Evolutionary conservation across 2,113 vertebrate species (phyloP).

Genomic region (Tetraodon nigroviridis): DNA sequence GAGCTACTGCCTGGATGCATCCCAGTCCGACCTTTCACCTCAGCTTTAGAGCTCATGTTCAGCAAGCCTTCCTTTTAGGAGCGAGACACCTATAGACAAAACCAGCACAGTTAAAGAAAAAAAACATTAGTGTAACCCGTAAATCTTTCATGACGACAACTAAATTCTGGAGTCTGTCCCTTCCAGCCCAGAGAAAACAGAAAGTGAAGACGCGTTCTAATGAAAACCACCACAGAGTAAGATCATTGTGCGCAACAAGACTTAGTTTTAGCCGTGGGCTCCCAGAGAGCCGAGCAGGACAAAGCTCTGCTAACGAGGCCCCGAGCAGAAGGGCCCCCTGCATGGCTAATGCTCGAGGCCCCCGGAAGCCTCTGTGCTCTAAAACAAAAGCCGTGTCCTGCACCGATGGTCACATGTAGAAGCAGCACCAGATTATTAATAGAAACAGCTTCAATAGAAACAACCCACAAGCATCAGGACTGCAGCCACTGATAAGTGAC

Average conservation of each 20-base stretch:
- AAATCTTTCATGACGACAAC: not conserved
- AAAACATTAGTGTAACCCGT: not conserved
- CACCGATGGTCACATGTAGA: not conserved
- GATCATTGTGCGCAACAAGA: slow-evolving; percentile 39
- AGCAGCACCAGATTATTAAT: too few species aligned
- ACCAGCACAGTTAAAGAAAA: not conserved
- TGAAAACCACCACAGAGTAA: not conserved
- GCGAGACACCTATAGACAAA: not conserved
- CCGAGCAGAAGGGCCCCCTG: slow-evolving; percentile 61
- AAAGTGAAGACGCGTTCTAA: slow-evolving; percentile 14
- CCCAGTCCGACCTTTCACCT: too few species aligned
- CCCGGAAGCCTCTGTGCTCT: slow-evolving; percentile 54
- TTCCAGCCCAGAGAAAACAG: not conserved
- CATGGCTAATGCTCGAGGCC: slow-evolving; percentile 63
- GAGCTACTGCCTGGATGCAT: not conserved
- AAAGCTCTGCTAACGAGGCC: slow-evolving; percentile 66
- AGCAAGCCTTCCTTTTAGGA: not conserved
- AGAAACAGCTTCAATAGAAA: too few species aligned
- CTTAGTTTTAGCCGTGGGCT: slow-evolving; percentile 56
- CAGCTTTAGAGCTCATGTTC: too few species aligned
- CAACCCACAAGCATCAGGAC: too few species aligned
- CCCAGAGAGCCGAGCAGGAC: slow-evolving; percentile 57
- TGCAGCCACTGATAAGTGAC: too few species aligned
- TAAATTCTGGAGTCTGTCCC: too few species aligned
- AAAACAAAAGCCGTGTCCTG: slow-evolving; percentile 47